Conservation (phyloP, 2,888 invertebrate genomes). For the Tachina fera region DNA sequence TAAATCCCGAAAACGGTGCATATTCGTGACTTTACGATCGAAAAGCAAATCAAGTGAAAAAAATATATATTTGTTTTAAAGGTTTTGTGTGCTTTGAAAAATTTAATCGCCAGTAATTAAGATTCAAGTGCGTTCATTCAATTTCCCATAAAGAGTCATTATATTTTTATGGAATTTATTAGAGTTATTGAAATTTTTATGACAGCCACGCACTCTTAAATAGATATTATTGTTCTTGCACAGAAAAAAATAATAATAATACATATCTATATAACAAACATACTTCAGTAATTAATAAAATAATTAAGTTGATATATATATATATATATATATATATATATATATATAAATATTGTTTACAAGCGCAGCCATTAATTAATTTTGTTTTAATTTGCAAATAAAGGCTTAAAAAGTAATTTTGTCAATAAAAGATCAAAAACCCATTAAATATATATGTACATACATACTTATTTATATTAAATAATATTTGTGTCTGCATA, state of each 20-base stretch:
- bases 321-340: no score
- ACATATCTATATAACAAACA: neutral
- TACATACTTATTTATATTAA: neutral
- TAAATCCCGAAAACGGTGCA: conserved; percentile 5
- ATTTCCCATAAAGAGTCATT: conserved; percentile 31
- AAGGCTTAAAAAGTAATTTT: conserved; percentile 57
- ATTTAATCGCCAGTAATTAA: conserved; percentile 46
- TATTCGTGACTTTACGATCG: conserved; percentile 3
- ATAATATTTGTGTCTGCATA: neutral
- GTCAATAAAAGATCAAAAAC: conserved; percentile 35
- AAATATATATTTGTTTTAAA: neutral
- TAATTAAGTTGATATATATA: conserved; percentile 19
- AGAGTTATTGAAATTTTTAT: conserved; percentile 67
- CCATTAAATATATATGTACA: conserved; percentile 27
- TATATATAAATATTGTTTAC: neutral
- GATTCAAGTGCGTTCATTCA: conserved; percentile 40
- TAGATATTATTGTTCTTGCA: neutral
- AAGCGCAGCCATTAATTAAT: conserved; percentile 29
- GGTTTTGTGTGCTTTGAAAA: neutral
- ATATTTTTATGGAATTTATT: conserved; percentile 61
- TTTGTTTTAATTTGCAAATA: conserved; percentile 42
- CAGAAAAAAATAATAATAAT: neutral
- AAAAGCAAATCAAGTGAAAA: conserved; percentile 1
- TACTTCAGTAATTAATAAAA: conserved; percentile 36
- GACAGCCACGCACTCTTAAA: conserved; percentile 46